Evolutionary conservation across 2,797 vertebrate genomes (phyloP), one percentile per base, ranked within the genome.

Genomic region (Tangara arthus): DNA sequence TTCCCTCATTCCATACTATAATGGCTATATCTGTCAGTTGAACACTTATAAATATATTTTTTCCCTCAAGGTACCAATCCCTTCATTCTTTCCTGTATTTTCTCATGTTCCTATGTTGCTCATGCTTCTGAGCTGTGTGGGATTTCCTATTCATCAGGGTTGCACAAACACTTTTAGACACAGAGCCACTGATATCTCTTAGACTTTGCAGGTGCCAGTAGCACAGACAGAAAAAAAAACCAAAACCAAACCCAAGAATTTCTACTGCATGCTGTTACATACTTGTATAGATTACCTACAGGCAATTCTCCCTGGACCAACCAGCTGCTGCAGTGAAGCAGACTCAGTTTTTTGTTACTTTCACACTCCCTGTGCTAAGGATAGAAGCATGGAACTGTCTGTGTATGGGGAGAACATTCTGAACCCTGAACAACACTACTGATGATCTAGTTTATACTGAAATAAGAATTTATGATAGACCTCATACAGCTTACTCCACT

Each of bases 91-190:
- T 83, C 47, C 50, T 17, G 11, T 10, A 61, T 63, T 47, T 88
- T 82, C 60, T 66, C 23, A n/a, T 3, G 22, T n/a, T 52, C 77
- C 30, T 1, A 2, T 0, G 0, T 53, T 46, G 12, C 44, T 49
- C 3, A 4, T 37, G n/a, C 14, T 89, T 77, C 66, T 52, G 64
- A 95, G n/a, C 44, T 32, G 8, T 5, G 14, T 0, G 1, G 37
- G 23, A 63, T 71, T 90, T 69, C 37, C 59, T 57, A 5, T 13
- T 21, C 11, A 15, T 30, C 27, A 64, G 11, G 20, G 60, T 18
- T 59, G 63, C 22, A 49, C 0, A 1, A 64, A 39, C 6, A 15
- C 17, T 80, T 71, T n/a, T 28, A 63, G 52, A 63, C n/a, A 65
- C 12, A 41, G 28, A 27, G 8, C 41, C 75, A 73, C 15, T 37